These are phyloP conservation scores for Ptyas mucosa DNA, from an alignment of 2,113 vertebrate genomes.

Conservation along the genomic window DNA sequence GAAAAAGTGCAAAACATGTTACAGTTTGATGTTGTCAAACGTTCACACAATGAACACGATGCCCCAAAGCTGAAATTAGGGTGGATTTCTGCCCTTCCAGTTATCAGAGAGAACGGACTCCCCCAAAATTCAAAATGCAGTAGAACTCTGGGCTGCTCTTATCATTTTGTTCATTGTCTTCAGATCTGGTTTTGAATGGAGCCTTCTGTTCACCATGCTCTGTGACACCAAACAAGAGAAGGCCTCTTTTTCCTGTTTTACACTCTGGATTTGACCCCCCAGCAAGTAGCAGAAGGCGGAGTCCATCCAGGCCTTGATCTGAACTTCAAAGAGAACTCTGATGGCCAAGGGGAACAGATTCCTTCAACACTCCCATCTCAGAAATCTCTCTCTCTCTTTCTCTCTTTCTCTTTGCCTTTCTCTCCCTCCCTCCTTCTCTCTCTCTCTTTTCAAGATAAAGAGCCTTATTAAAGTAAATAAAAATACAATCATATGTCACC, in stretches of 20 bases:
- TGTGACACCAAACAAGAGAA: background rate
- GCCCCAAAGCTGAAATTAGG: background rate
- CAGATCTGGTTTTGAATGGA: background rate
- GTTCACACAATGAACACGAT: background rate
- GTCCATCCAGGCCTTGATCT: background rate
- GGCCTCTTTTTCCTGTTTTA: background rate
- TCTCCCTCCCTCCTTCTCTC: too few relatives aligned
- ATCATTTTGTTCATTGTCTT: background rate
- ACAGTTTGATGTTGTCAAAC: background rate
- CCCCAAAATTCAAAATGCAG: background rate
- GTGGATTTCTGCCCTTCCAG: background rate
- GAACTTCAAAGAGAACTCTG: background rate
- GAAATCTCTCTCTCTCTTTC: background rate
- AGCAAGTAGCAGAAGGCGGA: background rate
- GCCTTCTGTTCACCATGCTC: background rate
- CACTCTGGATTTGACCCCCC: background rate
- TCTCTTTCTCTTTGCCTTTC: too few relatives aligned
- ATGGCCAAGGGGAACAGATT: background rate
- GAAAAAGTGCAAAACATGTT: background rate
- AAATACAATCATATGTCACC: background rate
- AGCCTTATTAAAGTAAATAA: background rate
- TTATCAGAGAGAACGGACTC: background rate
- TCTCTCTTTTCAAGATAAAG: background rate
- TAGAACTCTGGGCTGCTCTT: background rate
- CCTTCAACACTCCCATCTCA: background rate